Percentiles rank a stretch among this genome's conserved stretches.
These are phyloP conservation scores for Sialis fuliginosa DNA, from an alignment of 2,888 invertebrate species.

Conservation along the genomic window DNA sequence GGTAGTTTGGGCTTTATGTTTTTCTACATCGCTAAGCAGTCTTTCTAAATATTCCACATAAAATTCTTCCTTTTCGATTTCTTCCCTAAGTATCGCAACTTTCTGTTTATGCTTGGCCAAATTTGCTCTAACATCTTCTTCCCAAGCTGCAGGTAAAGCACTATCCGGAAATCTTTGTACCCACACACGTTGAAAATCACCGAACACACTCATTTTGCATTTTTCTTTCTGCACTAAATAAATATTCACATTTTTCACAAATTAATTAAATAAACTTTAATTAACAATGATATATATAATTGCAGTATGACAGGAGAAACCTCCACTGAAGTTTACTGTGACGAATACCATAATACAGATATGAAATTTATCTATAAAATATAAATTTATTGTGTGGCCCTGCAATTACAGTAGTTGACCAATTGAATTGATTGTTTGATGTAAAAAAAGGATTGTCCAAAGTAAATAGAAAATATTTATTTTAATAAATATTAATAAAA, in stretches of 20 bases:
- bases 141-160: conserved; percentile 81
- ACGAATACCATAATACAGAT: too few species aligned
- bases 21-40: conserved; percentile 68
- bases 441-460: too few species aligned
- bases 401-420: too few species aligned
- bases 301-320: too few species aligned
- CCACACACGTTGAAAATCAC: conserved; percentile 85
- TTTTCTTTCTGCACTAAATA: background rate
- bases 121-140: conserved; percentile 81
- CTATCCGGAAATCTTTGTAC: conserved; percentile 80
- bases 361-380: too few species aligned
- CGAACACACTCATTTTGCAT: conserved; percentile 61
- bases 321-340: too few species aligned
- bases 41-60: conserved; percentile 81
- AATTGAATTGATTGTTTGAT: too few species aligned
- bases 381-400: too few species aligned
- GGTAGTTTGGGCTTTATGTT: conserved; percentile 45
- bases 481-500: too few species aligned
- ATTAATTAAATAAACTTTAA: background rate
- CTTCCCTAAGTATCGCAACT: conserved; percentile 63
- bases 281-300: too few species aligned
- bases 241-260: background rate
- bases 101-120: conserved; percentile 77
- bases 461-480: too few species aligned
- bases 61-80: conserved; percentile 77